Base-by-base conservation (phyloP, 2,888 invertebrate genomes). In the Venustoraphidia nigricollis region DNA sequence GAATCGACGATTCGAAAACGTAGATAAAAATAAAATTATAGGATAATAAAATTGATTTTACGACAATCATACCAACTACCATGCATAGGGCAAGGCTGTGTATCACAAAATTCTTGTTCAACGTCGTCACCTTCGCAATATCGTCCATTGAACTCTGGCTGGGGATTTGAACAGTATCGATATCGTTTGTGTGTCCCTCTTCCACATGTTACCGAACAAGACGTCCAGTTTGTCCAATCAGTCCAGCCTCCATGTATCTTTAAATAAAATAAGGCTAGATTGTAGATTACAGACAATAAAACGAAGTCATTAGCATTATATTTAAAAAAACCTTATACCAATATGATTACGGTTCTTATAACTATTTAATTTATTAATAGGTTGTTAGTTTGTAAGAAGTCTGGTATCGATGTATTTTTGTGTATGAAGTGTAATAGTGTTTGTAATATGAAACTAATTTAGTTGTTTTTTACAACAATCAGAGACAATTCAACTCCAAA, bases 171-270 rank as follows among this genome's bases (percentile, higher is more conserved):
- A 57, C 72, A 73, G 39, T 57, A 53, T 10, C 72, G 55, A 48
- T 59, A 58, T 36, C 70, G 60, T 37, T 62, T 58, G 48, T 64
- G 60, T 2, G 57, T 59, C 2, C 69, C 69, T 9, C 59, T 58
- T 8, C 68, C 69, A 58, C 72, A 72, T 2, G 62, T 58, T 34
- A 58, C 60, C 2, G 66, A 66, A 55, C 72, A 72, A 3, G 59
- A 54, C 9, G 63, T 62, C 71, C 71, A 72, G 5, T 54, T 52
- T 9, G 61, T 57, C 72, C 72, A 72, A 1, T 54, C 53, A 39
- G 66, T 60, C 72, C 71, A 65, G 8, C 53, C 55, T 0, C 63
- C 64, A 53, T 63, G 53, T 11, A 62, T 53, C 60, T 63, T 38
- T 9, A 46, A 27, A 27, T 27, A 27, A 27, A 27, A 17, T 2